Evolutionary conservation across 2,113 vertebrate genomes (phyloP), one percentile per base, ranked within the genome.

Genomic region (Carassius carassius): DNA sequence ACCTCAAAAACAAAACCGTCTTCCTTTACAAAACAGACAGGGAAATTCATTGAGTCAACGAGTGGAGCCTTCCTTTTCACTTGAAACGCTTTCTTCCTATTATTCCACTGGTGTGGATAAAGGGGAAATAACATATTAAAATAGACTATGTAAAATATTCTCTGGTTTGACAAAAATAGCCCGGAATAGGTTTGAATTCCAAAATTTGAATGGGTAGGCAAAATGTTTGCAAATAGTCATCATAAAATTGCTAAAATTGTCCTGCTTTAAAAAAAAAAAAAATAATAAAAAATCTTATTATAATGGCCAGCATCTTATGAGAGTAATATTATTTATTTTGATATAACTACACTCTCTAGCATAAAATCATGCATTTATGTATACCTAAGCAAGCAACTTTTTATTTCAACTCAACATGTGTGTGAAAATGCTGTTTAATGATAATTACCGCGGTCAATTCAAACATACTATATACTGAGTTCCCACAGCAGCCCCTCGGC

Each of bases 1-100:
- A 73, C 35, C 81, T 84, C 49, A 82, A 88, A 85, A 88, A 88
- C 78, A 84, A 86, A 86, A 73, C 73, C 60, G 44, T 37, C 87
- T 84, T 86, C 85, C 78, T 86, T 51, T 75, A 77, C 67, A 67
- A 77, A 86, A 83, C 60, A 78, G 62, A 58, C 16, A 37, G 49
- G 44, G 75, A 37, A 51, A n/a, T 67, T 23, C 47, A 73, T 32
- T 44, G 25, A 62, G 13, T 62, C 77, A 17, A 37, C 35, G 41
- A 85, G 78, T n/a, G 44, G 62, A 47, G 62, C 78, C 87, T 86
- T 81, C 49, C 69, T 84, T 83, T 88, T 60, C 41, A 62, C 7
- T 75, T 58, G 14, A 23, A 74, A 75, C 25, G 65, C 56, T 70
- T 79, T 79, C 67, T 77, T 75, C 72, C 78, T 25, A 56, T 54